Percentiles rank a stretch among this genome's conserved stretches.
Evolutionary conservation across 2,113 vertebrate genomes (phyloP).

Genomic region (Apaloderma vittatum): DNA sequence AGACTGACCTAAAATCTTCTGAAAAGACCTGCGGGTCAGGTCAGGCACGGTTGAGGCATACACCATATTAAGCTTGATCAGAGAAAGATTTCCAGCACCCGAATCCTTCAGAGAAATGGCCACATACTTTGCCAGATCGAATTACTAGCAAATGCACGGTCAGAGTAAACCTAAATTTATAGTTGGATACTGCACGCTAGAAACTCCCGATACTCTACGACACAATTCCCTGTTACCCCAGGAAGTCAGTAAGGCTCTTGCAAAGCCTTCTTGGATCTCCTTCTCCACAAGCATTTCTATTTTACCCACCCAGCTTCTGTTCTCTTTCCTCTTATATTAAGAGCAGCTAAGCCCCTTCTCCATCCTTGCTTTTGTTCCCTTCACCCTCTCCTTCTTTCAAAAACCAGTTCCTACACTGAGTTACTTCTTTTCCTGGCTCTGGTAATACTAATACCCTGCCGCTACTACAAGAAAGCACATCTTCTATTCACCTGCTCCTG

Average conservation of each 20-base stretch:
- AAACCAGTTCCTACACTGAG: not conserved
- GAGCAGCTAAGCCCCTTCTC: not conserved
- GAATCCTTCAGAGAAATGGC: not conserved
- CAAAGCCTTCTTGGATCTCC: not conserved
- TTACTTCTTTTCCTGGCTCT: not conserved
- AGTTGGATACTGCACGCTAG: not conserved
- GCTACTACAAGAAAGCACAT: not conserved
- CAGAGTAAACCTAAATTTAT: not conserved
- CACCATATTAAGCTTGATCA: not conserved
- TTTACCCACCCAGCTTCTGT: not conserved
- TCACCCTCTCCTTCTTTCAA: not conserved
- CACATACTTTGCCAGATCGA: not conserved
- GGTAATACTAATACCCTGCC: not conserved
- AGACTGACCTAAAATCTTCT: not conserved
- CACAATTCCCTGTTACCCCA: not conserved
- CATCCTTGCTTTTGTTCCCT: not conserved
- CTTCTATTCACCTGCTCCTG: not conserved
- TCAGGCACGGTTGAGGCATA: not conserved
- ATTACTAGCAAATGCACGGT: not conserved
- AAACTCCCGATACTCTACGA: not conserved
- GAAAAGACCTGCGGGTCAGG: not conserved
- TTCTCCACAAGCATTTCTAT: not conserved
- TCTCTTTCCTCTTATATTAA: not conserved
- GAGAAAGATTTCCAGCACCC: not conserved
- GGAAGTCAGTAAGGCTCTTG: not conserved